phyloP scores from a whole-genome alignment of 2,888 invertebrate genomes.

The Blastobasis adustella region DNA sequence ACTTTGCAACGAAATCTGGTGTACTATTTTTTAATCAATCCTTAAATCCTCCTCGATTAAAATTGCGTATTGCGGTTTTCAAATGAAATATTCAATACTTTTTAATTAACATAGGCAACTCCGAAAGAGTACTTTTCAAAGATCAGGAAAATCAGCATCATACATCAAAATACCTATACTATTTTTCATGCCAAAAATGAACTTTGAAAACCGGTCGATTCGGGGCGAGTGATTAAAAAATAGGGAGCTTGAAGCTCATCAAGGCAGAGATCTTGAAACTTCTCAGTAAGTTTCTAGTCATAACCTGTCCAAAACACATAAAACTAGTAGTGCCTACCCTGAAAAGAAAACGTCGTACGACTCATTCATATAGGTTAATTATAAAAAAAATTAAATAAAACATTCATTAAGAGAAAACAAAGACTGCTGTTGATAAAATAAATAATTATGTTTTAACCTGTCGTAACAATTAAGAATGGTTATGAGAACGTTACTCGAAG shows the following conservation, averaged over 20 bases:
- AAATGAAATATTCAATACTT: too few relatives aligned
- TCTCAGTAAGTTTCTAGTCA: neutral
- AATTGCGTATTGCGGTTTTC: too few relatives aligned
- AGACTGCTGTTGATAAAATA: conserved; percentile 4
- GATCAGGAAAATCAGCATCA: too few relatives aligned
- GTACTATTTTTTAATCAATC: too few relatives aligned
- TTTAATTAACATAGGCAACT: too few relatives aligned
- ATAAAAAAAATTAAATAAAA: neutral
- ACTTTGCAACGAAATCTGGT: conserved; percentile 12
- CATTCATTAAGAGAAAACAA: neutral
- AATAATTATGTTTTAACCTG: neutral
- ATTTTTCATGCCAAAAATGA: too few relatives aligned
- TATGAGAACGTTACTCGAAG: neutral
- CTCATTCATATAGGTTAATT: neutral
- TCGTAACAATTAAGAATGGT: neutral
- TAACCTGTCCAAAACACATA: neutral
- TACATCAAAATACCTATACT: too few relatives aligned
- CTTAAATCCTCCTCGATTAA: too few relatives aligned
- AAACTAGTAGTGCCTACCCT: neutral
- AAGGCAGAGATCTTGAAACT: neutral
- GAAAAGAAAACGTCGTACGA: neutral
- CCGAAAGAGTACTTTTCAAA: too few relatives aligned
- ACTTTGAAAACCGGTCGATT: too few relatives aligned
- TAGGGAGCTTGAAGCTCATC: neutral
- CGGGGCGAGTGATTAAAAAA: too few relatives aligned